Conservation (phyloP, 1,140 invertebrate species). For the Frieseomelitta varia region DNA sequence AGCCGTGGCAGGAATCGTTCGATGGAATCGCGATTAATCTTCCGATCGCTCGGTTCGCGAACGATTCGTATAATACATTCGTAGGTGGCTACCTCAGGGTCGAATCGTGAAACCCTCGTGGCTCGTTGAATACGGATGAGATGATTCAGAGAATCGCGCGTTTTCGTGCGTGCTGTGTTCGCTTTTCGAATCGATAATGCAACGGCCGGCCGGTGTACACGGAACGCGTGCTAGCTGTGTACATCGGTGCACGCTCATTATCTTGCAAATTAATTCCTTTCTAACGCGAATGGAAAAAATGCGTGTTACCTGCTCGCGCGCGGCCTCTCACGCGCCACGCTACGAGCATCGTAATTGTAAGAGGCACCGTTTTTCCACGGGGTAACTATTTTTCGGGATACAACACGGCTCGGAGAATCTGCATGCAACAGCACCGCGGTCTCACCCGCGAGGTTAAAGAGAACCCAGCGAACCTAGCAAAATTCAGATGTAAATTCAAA, state of each 20-base stretch:
- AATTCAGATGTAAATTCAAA: slow-evolving; percentile 5
- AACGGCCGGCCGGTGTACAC: slow-evolving; percentile 11
- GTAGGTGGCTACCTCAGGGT: slow-evolving; percentile 42
- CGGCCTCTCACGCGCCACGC: background rate
- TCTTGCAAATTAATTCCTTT: slow-evolving; percentile 57
- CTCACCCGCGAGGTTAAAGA: background rate
- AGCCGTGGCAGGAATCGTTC: background rate
- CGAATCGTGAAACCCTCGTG: slow-evolving; percentile 22
- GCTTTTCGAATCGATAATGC: slow-evolving; percentile 54
- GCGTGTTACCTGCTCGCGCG: background rate
- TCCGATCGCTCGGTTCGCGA: background rate
- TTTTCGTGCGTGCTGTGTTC: slow-evolving; percentile 48
- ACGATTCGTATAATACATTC: slow-evolving; percentile 1
- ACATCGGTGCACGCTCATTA: slow-evolving; percentile 49
- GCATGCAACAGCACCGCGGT: slow-evolving; percentile 16
- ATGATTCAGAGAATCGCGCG: slow-evolving; percentile 48
- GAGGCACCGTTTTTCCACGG: slow-evolving; percentile 4
- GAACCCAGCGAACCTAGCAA: slow-evolving; percentile 3
- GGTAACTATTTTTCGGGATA: slow-evolving; percentile 19
- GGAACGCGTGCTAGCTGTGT: slow-evolving; percentile 37
- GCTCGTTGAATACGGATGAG: slow-evolving; percentile 49
- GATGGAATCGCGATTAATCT: slow-evolving; percentile 17
- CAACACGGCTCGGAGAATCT: slow-evolving; percentile 10
- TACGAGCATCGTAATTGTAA: slow-evolving; percentile 39
- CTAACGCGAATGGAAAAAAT: slow-evolving; percentile 46